Percentiles rank a stretch among this genome's conserved stretches.
Evolutionary conservation across 2,888 invertebrate genomes (phyloP).

Genomic region (Uloborus plumipes): DNA sequence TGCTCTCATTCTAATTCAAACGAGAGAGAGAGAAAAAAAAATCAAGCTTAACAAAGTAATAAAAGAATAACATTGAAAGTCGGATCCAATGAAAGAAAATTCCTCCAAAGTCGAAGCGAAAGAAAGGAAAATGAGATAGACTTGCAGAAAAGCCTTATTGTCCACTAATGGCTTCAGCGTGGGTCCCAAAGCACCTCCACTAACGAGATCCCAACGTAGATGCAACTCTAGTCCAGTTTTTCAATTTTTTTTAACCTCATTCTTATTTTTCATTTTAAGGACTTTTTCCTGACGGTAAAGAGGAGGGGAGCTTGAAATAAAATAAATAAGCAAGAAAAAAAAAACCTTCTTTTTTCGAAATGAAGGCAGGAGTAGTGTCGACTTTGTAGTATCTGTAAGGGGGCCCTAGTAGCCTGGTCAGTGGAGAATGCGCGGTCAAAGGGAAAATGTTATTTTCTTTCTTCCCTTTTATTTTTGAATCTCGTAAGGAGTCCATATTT

Average conservation of each 20-base stretch:
- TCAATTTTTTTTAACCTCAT: conserved; percentile 1
- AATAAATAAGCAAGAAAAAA: conserved; percentile 28
- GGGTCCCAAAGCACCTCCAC: conserved; percentile 37
- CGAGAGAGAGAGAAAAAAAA: conserved; percentile 13
- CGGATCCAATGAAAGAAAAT: conserved; percentile 27
- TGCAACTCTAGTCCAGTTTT: conserved; percentile 44
- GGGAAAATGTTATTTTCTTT: conserved; percentile 3
- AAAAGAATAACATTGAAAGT: conserved; percentile 15
- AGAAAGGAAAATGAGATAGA: conserved; percentile 27
- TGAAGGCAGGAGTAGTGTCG: conserved; percentile 33
- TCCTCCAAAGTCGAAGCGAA: not conserved
- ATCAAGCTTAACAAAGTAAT: not conserved
- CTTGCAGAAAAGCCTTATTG: conserved; percentile 57
- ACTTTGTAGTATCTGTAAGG: conserved; percentile 24
- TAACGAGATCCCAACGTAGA: conserved; percentile 56
- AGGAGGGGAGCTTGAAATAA: conserved; percentile 20
- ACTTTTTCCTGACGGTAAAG: conserved; percentile 24
- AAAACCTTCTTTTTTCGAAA: conserved; percentile 36
- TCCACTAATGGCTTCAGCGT: conserved; percentile 41
- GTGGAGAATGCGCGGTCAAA: conserved; percentile 30
- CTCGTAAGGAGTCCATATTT: conserved; percentile 50
- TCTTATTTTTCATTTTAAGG: conserved; percentile 62
- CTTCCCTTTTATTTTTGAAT: conserved; percentile 8
- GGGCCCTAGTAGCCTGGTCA: conserved; percentile 41
- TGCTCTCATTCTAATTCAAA: conserved; percentile 7